Conservation (phyloP, 2,113 vertebrate species). For the Alethe castanea region DNA sequence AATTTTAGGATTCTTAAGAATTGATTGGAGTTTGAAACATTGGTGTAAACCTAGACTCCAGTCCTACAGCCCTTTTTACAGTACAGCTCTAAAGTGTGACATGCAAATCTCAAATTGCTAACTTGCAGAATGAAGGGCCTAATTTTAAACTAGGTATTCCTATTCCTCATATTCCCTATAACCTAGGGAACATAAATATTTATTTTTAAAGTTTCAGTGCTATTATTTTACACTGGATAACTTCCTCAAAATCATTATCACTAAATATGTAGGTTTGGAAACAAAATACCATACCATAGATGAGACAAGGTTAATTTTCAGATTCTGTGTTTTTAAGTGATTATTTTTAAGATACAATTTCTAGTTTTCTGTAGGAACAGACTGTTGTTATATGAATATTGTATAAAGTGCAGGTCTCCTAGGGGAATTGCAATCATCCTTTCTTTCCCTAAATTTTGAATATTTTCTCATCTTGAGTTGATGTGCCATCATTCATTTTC, state of each 20-base stretch:
- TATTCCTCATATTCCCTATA: background rate
- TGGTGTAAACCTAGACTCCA: background rate
- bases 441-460: background rate
- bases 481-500: background rate
- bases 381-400: background rate
- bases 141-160: background rate
- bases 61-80: background rate
- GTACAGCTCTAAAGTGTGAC: background rate
- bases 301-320: background rate
- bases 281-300: background rate
- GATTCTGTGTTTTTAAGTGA: background rate
- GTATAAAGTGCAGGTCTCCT: background rate
- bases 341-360: background rate
- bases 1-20: background rate
- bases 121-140: background rate
- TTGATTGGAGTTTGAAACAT: background rate
- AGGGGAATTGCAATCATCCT: background rate
- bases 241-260: background rate
- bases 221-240: background rate
- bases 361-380: background rate
- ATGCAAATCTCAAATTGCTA: background rate
- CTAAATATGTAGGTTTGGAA: background rate
- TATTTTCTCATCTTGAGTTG: background rate
- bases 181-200: background rate
- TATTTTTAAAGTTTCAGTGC: background rate